Evolutionary conservation across 2,113 vertebrate genomes (phyloP).

Genomic region (Hippocampus guttulatus): DNA sequence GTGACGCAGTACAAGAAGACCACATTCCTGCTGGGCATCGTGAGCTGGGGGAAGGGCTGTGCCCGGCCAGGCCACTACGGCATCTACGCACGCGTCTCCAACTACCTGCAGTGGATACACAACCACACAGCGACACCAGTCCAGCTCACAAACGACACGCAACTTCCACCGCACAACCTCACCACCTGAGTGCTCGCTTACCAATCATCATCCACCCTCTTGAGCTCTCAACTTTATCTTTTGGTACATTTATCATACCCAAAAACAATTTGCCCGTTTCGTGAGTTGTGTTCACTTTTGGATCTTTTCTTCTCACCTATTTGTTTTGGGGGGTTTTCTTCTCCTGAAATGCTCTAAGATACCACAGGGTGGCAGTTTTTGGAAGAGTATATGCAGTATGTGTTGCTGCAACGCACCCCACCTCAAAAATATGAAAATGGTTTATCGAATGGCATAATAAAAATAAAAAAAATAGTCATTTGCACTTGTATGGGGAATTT

Average conservation of each 20-base stretch:
- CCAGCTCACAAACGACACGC: not conserved
- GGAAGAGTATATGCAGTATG: not conserved
- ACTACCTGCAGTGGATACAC: constrained; percentile 81
- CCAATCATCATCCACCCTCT: not conserved
- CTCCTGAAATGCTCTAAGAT: not conserved
- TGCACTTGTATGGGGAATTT: not conserved
- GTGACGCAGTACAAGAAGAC: constrained; percentile 82
- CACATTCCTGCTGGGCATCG: constrained; percentile 83
- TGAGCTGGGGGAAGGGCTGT: constrained; percentile 95
- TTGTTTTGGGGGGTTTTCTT: not conserved
- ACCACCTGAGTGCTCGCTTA: constrained; percentile 1
- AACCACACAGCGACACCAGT: constrained; percentile 39
- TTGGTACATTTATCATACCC: not conserved
- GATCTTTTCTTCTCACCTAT: not conserved
- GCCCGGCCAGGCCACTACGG: constrained; percentile 80
- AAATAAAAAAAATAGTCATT: not conserved
- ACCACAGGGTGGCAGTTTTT: not conserved
- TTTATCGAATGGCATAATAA: not conserved
- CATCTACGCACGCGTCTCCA: constrained; percentile 88
- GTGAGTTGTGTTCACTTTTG: not conserved
- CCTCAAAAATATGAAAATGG: not conserved
- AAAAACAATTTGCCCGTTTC: not conserved
- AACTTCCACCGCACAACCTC: not conserved
- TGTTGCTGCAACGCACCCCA: not conserved
- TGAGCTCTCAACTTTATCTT: not conserved